Evolutionary conservation across 2,113 vertebrate species (phyloP), one percentile per base, ranked within the genome.

Genomic region (Motacilla tschutschensis): DNA sequence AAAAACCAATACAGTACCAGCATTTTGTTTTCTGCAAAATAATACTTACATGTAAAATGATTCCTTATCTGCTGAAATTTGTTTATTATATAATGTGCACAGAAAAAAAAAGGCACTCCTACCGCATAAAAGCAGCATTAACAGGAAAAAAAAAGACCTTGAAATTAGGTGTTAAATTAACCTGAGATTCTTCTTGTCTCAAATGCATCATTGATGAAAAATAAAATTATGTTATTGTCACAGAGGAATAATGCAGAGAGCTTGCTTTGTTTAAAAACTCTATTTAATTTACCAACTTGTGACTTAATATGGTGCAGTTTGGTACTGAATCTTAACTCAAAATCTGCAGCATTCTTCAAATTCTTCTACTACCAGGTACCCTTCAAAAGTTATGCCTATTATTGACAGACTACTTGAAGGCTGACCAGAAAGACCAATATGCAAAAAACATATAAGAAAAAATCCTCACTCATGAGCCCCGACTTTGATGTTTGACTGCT

Each of bases 251-350:
- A n/a, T 21, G 51, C n/a, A 72, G 47, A 86, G 28, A 51, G 17
- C 22, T 88, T 67, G 20, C 48, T 94, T 88, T 73, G n/a, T 73
- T 43, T 77, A 59, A 70, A 78, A 95, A 92, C 21, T 74, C 14
- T 55, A 41, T 51, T 59, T 74, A 90, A 89, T 82, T 66, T 48
- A 64, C 16, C 48, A 43, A 20, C 43, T 65, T 50, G 5, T 0
- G 12, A 64, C 43, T 51, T 71, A 38, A 6, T 35, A 33, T 47
- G 8, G 0, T 59, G 12, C 13, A 41, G 6, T 47, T 79, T 43
- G 7, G 2, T 46, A 51, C 8, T 48, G 35, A 80, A 83, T 82
- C n/a, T 75, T 73, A 69, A 77, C 15, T 38, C 5, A 60, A 89
- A 74, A 71, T 3, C 46, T 63, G 6, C 7, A 71, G 18, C 35